These are phyloP conservation scores for Esox niger DNA, from an alignment of 2,113 vertebrate species.

Conservation along the genomic window DNA sequence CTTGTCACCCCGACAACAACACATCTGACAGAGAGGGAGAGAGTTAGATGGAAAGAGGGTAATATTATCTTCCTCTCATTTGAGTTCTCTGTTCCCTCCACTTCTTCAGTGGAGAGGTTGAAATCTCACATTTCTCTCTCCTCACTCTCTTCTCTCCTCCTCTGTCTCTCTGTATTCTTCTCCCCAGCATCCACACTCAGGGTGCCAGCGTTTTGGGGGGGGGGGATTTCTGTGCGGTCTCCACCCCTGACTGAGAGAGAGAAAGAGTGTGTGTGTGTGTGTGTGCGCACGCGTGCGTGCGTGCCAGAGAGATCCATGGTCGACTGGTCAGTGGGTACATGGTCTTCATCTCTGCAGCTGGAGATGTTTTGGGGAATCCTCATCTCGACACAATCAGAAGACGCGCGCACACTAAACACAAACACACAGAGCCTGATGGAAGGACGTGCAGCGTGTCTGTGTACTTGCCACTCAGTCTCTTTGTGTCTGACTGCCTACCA, in stretches of 20 bases:
- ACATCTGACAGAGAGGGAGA: too few species aligned
- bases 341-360: not conserved
- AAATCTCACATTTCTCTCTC: not conserved
- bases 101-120: too few species aligned
- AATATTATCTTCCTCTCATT: not conserved
- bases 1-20: too few species aligned
- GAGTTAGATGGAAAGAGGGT: too few species aligned
- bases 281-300: not conserved
- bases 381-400: not conserved
- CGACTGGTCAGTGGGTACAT: not conserved
- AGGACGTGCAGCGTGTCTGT: not conserved
- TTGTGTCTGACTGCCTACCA: conserved; percentile 59
- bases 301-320: not conserved
- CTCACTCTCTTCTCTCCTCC: conserved; percentile 16
- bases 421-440: not conserved
- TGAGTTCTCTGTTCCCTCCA: too few species aligned
- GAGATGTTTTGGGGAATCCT: not conserved
- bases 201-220: too few species aligned
- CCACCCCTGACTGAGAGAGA: conserved; percentile 33
- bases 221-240: conserved; percentile 44
- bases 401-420: too few species aligned
- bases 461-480: conserved; percentile 32
- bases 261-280: not conserved
- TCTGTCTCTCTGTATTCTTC: conserved; percentile 25
- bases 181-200: conserved; percentile 30